phyloP scores from a whole-genome alignment of 1,140 invertebrate species.

The Euura lappo region DNA sequence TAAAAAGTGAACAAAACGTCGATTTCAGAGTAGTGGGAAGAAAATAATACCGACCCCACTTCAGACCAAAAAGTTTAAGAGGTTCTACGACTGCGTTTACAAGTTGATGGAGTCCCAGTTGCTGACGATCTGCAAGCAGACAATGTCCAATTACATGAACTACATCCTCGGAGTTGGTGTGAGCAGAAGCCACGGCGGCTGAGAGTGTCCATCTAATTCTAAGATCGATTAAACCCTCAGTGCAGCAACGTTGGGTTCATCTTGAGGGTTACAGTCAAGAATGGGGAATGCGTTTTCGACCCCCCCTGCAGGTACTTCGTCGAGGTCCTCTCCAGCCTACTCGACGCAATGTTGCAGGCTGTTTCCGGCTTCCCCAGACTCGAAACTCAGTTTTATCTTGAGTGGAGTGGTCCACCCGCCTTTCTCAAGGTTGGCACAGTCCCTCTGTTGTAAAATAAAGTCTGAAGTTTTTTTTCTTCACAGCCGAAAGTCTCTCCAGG shows the following conservation, averaged over 20 bases:
- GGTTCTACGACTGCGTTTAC: conserved; percentile 84
- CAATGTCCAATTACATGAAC: conserved; percentile 76
- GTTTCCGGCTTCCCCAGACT: conserved; percentile 74
- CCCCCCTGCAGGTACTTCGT: conserved; percentile 80
- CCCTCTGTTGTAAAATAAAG: conserved; percentile 6
- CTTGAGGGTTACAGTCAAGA: conserved; percentile 72
- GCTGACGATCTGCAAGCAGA: conserved; percentile 77
- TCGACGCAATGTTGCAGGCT: conserved; percentile 75
- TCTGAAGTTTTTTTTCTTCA: conserved; percentile 18
- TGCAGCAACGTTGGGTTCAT: conserved; percentile 65
- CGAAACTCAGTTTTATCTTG: conserved; percentile 73
- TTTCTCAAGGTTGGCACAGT: conserved; percentile 58
- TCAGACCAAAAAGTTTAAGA: conserved; percentile 71
- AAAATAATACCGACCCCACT: conserved; percentile 77
- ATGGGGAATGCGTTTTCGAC: conserved; percentile 76
- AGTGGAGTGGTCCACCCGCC: conserved; percentile 56
- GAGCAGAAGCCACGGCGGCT: conserved; percentile 36
- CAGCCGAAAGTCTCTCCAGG: conserved; percentile 49
- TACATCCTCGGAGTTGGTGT: conserved; percentile 79
- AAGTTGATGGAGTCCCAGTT: conserved; percentile 88
- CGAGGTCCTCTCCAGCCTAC: conserved; percentile 71
- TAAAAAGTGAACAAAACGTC: too few relatives aligned
- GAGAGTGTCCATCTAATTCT: conserved; percentile 7
- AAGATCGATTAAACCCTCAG: conserved; percentile 20
- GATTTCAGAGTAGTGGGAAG: conserved; percentile 73